These are phyloP conservation scores for Balaenoptera acutorostrata DNA, from an alignment of 2,113 vertebrate genomes.

Conservation along the genomic window DNA sequence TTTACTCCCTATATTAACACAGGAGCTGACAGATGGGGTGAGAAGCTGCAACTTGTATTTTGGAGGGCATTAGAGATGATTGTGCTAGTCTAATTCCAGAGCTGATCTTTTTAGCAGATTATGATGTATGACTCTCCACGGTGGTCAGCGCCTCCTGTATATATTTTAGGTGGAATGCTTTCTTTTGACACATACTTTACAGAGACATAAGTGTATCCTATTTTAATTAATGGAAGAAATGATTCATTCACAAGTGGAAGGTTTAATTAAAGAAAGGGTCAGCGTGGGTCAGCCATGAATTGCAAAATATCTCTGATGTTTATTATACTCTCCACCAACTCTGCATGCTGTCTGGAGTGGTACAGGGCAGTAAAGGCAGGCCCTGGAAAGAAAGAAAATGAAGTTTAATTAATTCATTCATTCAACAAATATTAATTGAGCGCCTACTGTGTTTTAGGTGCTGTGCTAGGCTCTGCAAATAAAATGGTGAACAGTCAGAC, in stretches of 20 bases:
- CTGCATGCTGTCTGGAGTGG: neutral
- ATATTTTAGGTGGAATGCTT: slow-evolving; percentile 66
- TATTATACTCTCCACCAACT: slow-evolving; percentile 1
- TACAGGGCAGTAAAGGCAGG: neutral
- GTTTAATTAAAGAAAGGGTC: slow-evolving; percentile 74
- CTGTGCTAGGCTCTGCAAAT: neutral
- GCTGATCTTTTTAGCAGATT: slow-evolving; percentile 49
- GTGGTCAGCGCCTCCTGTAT: slow-evolving; percentile 60
- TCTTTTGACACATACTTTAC: slow-evolving; percentile 67
- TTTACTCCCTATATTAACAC: neutral
- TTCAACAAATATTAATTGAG: slow-evolving; percentile 26
- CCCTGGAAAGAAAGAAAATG: neutral
- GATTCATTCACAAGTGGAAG: slow-evolving; percentile 73
- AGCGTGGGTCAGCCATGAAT: slow-evolving; percentile 55
- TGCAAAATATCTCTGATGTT: slow-evolving; percentile 58
- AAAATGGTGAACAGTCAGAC: neutral
- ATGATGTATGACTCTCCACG: slow-evolving; percentile 25
- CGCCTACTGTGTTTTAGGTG: neutral
- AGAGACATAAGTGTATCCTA: slow-evolving; percentile 65
- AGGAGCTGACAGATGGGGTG: slow-evolving; percentile 16
- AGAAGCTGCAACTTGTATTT: slow-evolving; percentile 36
- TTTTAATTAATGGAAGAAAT: slow-evolving; percentile 74
- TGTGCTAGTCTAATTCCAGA: slow-evolving; percentile 53
- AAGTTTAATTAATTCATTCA: slow-evolving; percentile 30
- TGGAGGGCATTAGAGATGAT: slow-evolving; percentile 32